Base-by-base conservation (phyloP, 1,140 invertebrate species). In the Conopomorpha cramerella region DNA sequence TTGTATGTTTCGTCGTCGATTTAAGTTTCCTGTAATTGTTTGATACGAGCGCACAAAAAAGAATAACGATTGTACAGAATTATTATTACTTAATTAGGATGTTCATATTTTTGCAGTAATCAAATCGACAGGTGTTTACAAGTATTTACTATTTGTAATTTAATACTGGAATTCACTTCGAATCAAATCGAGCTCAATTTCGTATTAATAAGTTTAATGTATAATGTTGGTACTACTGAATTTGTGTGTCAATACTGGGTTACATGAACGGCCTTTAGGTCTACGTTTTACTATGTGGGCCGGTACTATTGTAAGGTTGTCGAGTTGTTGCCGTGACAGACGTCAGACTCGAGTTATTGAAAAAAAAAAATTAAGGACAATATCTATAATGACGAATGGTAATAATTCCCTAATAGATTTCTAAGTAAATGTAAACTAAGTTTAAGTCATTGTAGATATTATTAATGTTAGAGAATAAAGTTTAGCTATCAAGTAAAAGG, bases 311-410 rank as follows among this genome's bases (percentile, higher is more conserved):
- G n/a, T n/a, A n/a, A n/a, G n/a, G n/a, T n/a, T n/a, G n/a, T n/a
- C n/a, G n/a, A n/a, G n/a, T n/a, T n/a, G n/a, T n/a, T n/a, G n/a
- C n/a, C n/a, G n/a, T n/a, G 60, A 64, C 68, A 70, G 67, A 67
- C 61, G 58, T 59, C 64, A 64, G 70, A 66, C 60, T 70, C 65
- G 70, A 66, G 66, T 74, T n/a, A n/a, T n/a, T n/a, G n/a, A n/a
- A n/a, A n/a, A n/a, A 74, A 71, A 65, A 71, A 62, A 62, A 51
- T 62, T 74, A 74, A 66, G 64, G 70, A 74, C 70, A 74, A 74
- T 74, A 74, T 74, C 61, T 57, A 70, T 66, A 51, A 44, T 66
- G 59, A 70, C 51, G 56, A 66, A 68, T 60, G 46, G 46, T 59
- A 56, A 58, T 68, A 55, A 66, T n/a, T n/a, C n/a, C n/a, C n/a